These are phyloP conservation scores for Lepidonotus clava DNA, from an alignment of 2,888 invertebrate genomes.

Conservation along the genomic window DNA sequence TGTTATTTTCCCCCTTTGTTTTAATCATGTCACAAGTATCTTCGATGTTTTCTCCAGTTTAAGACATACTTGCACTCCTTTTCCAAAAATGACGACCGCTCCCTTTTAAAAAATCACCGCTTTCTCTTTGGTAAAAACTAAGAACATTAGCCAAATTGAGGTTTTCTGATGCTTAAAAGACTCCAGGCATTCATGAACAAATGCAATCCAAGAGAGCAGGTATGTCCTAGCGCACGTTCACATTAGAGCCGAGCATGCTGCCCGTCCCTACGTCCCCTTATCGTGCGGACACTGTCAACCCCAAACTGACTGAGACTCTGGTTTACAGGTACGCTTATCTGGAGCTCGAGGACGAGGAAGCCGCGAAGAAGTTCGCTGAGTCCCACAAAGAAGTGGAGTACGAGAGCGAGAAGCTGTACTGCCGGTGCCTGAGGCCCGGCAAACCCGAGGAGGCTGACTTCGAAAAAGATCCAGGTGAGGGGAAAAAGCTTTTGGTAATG, in stretches of 20 bases:
- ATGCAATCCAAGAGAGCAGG: not conserved
- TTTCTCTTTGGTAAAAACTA: too few relatives aligned
- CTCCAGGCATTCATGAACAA: too few relatives aligned
- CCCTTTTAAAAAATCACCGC: too few relatives aligned
- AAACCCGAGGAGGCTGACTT: conserved; percentile 40
- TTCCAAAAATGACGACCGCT: too few relatives aligned
- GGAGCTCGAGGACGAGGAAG: conserved; percentile 32
- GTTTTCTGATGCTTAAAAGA: too few relatives aligned
- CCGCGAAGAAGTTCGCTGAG: conserved; percentile 36
- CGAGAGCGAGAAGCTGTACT: conserved; percentile 47
- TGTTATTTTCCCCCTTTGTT: not conserved
- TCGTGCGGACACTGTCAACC: not conserved
- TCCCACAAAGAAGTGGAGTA: conserved; percentile 33
- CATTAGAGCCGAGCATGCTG: not conserved
- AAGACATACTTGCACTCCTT: not conserved
- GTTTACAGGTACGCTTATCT: conserved; percentile 33
- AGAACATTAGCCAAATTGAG: too few relatives aligned
- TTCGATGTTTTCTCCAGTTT: not conserved
- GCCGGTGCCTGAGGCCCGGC: conserved; percentile 39
- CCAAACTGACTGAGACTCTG: not conserved
- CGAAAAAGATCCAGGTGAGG: conserved; percentile 32
- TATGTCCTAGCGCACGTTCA: not conserved
- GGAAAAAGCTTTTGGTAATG: too few relatives aligned
- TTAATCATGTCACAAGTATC: not conserved
- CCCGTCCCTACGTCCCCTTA: not conserved